These are phyloP conservation scores for Cyclargus thomasi DNA, from an alignment of 1,140 invertebrate species.

Conservation along the genomic window DNA sequence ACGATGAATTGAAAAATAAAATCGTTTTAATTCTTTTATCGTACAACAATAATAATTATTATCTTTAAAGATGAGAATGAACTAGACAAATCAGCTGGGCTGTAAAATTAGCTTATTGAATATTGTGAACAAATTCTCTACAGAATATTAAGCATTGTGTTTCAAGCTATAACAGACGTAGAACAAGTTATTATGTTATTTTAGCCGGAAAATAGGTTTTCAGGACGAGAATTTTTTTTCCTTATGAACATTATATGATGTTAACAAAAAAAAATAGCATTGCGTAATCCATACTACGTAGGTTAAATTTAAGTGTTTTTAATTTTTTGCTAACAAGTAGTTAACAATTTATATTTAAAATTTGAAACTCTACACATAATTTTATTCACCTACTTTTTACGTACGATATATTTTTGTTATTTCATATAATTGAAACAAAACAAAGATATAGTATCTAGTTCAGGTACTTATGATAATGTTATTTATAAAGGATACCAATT, in stretches of 20 bases:
- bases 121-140: too few relatives aligned
- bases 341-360: not conserved
- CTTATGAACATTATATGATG: not conserved
- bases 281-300: not conserved
- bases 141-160: too few relatives aligned
- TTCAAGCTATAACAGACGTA: too few relatives aligned
- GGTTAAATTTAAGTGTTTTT: not conserved
- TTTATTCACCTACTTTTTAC: not conserved
- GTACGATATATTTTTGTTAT: not conserved
- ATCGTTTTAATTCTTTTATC: too few relatives aligned
- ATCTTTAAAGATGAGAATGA: not conserved
- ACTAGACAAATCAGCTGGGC: not conserved
- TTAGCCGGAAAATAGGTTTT: too few relatives aligned
- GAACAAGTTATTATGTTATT: too few relatives aligned
- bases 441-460: slow-evolving; percentile 14
- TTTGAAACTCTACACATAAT: not conserved
- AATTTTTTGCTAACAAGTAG: too few relatives aligned
- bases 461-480: slow-evolving; percentile 25
- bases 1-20: not conserved
- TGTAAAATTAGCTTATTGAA: not conserved
- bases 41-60: not conserved
- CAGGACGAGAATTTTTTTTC: too few relatives aligned
- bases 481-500: slow-evolving; percentile 28
- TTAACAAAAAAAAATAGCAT: not conserved
- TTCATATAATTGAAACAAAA: slow-evolving; percentile 1